Base-by-base conservation (phyloP, 2,888 invertebrate species). In the Autographa gamma region DNA sequence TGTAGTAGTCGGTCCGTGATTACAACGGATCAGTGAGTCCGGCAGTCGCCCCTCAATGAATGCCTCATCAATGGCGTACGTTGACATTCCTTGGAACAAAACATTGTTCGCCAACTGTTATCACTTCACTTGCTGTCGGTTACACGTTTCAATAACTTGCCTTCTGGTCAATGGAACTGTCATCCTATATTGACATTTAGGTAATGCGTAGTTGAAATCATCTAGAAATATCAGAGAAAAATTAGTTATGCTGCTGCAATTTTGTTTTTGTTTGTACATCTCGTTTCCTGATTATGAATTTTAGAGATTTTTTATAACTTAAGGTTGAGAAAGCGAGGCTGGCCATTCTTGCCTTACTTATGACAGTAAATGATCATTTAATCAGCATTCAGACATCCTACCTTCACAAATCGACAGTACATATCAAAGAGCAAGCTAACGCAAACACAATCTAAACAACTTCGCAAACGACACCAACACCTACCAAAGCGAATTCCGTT, bases 401-500 rank as follows among this genome's bases (percentile, higher is more conserved):
- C 63, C 19, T 69, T 43, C 79, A 25, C 34, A 41, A 32, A 59
- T 25, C 13, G 13, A 6, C 4, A 7, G 8, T 6, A 31, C 54
- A 48, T 25, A 56, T 66, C 58, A 0, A 5, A 62, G 43, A 63
- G 52, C 56, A 67, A 66, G 76, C 56, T 64, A 80, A 65, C 71
- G 63, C 63, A 48, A n/a, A 48, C 7, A 48, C 48, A 7, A 48
- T 48, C n/a, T 48, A n/a, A 48, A 48, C 48, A 7, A n/a, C 48
- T 48, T 48, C 48, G 48, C 48, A 48, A 48, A 48, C 48, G 48
- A 48, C 48, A 66, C 52, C 66, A 81, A 71, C 71, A 67, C 80
- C 80, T 67, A 80, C 65, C 43, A 58, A 75, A 54, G 48, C 80
- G 66, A 77, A 77, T 80, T 71, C 48, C 52, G 63, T 68, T 76